A percentile compares a stretch with the other conserved stretches of the same genome.
These are phyloP conservation scores for Drosophila anomalata DNA, from an alignment of 2,888 invertebrate genomes.

Conservation along the genomic window DNA sequence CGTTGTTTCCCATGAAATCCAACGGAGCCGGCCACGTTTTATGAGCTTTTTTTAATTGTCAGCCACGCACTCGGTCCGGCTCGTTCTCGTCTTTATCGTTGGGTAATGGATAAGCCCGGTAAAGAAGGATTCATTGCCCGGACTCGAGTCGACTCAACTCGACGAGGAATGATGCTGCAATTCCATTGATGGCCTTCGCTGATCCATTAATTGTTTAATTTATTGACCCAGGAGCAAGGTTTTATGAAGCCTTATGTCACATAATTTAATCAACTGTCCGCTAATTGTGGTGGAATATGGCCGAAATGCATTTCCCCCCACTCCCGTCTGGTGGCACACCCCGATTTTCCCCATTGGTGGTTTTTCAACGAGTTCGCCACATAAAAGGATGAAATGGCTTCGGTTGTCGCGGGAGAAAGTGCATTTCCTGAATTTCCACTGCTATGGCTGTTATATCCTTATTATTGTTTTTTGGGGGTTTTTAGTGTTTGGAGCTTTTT, in stretches of 20 bases:
- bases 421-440: slow-evolving; percentile 52
- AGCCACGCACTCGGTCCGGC: slow-evolving; percentile 25
- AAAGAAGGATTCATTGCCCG: slow-evolving; percentile 18
- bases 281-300: neutral
- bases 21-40: slow-evolving; percentile 52
- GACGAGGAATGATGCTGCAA: slow-evolving; percentile 53
- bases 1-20: slow-evolving; percentile 13
- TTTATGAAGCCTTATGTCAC: slow-evolving; percentile 44
- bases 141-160: slow-evolving; percentile 18
- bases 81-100: slow-evolving; percentile 23
- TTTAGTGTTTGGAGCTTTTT: slow-evolving; percentile 38
- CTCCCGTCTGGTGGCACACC: neutral
- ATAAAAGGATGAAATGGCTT: slow-evolving; percentile 42
- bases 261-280: slow-evolving; percentile 39
- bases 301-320: slow-evolving; percentile 34
- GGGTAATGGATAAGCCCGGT: slow-evolving; percentile 48
- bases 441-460: slow-evolving; percentile 30
- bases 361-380: slow-evolving; percentile 41
- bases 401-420: slow-evolving; percentile 45
- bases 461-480: slow-evolving; percentile 53
- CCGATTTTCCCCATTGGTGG: slow-evolving; percentile 4
- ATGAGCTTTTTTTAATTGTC: slow-evolving; percentile 68
- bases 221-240: slow-evolving; percentile 46
- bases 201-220: slow-evolving; percentile 59
- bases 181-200: slow-evolving; percentile 55